These are phyloP conservation scores for Amblyopsis hoosieri DNA, from an alignment of 2,797 vertebrate species.

Conservation along the genomic window DNA sequence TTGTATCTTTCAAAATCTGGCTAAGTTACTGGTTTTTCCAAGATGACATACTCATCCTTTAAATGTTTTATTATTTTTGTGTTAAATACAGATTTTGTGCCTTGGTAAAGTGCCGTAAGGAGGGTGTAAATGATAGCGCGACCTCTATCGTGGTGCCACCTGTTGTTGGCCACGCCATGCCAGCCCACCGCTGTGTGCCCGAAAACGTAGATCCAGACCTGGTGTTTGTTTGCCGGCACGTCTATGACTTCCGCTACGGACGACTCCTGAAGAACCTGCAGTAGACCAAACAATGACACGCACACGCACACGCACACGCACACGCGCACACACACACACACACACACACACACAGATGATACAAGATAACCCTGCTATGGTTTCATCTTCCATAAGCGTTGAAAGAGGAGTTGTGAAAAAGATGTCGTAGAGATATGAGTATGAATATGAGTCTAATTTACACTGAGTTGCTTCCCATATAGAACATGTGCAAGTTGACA, in stretches of 20 bases:
- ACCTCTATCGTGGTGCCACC: constrained; percentile 87
- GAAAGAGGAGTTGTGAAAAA: constrained; percentile 32
- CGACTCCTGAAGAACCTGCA: constrained; percentile 98
- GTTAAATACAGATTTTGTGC: constrained; percentile 92
- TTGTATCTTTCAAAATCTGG: no score
- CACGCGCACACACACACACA: background rate
- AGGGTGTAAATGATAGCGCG: constrained; percentile 86
- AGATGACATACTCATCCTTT: no score
- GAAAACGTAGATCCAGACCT: constrained; percentile 92
- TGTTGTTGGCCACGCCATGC: constrained; percentile 85
- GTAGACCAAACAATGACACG: constrained; percentile 68
- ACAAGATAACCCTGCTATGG: background rate
- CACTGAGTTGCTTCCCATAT: constrained; percentile 35
- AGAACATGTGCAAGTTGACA: constrained; percentile 32
- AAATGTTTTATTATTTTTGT: constrained; percentile 17
- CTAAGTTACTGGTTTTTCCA: no score
- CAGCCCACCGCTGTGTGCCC: constrained; percentile 93
- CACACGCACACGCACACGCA: background rate
- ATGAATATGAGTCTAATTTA: background rate
- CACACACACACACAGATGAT: background rate
- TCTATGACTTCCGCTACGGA: constrained; percentile 97
- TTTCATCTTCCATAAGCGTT: constrained; percentile 31
- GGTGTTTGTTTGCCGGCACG: constrained; percentile 97
- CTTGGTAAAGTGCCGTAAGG: constrained; percentile 94
- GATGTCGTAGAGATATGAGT: background rate